Evolutionary conservation across 1,140 invertebrate species (phyloP).

Genomic region (Leguminivora glycinivorella): DNA sequence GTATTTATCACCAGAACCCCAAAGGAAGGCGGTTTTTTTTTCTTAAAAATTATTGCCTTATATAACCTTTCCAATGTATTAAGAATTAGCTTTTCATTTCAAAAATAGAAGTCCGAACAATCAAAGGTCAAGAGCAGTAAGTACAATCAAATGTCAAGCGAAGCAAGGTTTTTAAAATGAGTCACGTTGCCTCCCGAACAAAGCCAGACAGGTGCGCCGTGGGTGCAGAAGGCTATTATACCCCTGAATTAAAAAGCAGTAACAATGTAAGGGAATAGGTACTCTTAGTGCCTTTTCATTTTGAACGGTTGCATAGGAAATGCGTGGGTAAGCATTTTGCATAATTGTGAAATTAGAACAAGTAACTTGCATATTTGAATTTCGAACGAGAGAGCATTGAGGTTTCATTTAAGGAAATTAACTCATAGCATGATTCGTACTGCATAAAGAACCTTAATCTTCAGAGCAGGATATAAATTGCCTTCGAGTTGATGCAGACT

Average conservation of each 20-base stretch:
- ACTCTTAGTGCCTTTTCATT: background rate
- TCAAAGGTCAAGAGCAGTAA: conserved; percentile 2
- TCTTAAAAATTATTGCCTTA: background rate
- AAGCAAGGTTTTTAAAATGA: conserved; percentile 7
- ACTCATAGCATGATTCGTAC: background rate
- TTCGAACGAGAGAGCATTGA: background rate
- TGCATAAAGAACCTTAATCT: background rate
- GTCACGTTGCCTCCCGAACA: conserved; percentile 24
- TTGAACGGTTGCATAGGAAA: conserved; percentile 6
- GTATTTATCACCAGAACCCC: too few relatives aligned
- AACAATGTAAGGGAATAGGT: background rate
- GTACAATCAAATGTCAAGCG: conserved; percentile 22
- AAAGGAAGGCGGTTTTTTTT: too few relatives aligned
- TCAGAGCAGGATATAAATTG: background rate
- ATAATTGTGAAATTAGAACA: conserved; percentile 19
- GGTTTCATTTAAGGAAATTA: background rate
- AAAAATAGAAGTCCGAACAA: background rate
- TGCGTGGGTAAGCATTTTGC: background rate
- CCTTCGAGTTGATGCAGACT: background rate
- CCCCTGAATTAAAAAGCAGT: background rate
- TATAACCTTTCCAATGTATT: background rate
- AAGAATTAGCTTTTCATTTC: background rate
- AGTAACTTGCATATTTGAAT: conserved; percentile 1
- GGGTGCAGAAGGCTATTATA: conserved; percentile 1
- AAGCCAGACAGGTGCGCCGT: conserved; percentile 13